Base-by-base conservation (phyloP, 2,888 invertebrate genomes). In the Epinotia nisella region DNA sequence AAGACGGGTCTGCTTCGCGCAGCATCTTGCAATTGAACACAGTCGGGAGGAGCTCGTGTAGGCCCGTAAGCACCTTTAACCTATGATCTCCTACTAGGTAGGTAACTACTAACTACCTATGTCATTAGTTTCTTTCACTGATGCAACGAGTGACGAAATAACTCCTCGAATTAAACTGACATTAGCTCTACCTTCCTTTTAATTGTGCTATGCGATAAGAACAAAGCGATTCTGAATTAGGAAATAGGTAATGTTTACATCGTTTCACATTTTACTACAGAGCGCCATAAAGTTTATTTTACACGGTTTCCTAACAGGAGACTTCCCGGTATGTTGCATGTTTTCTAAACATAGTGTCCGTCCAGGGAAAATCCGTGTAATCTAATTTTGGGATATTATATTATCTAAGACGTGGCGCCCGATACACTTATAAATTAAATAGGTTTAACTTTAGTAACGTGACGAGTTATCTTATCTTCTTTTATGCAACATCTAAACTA, bases 341-440 rank as follows among this genome's bases (percentile, higher is more conserved):
- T 19, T 69, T 69, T 69, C 62, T 61, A 73, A 73, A 64, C 60
- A 53, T 53, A 64, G 61, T 35, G 45, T 49, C 39, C 15, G 35
- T 51, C n/a, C 24, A 21, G 64, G 19, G 2, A 11, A 66, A 24
- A 24, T 10, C 29, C 35, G 39, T 15, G 55, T 24, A 56, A 56
- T 70, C 61, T 62, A 62, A 17, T 56, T 70, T 62, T 45, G 41
- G 29, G 41, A 55, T n/a, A 62, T 55, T 56, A 39, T 24, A 10
- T 45, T 45, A 59, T 35, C 17, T 45, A 24, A n/a, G 11, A 29
- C 11, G 49, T 49, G 49, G 24, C n/a, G 49, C 24, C 24, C 11
- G 29, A n/a, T 45, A n/a, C 29, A 21, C 24, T 29, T 13, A 24
- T 17, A 29, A 4, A 35, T 15, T 15, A 15, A 51, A 29, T 62